phyloP scores from a whole-genome alignment of 2,888 invertebrate species.

The Drosophila imparisetae region DNA sequence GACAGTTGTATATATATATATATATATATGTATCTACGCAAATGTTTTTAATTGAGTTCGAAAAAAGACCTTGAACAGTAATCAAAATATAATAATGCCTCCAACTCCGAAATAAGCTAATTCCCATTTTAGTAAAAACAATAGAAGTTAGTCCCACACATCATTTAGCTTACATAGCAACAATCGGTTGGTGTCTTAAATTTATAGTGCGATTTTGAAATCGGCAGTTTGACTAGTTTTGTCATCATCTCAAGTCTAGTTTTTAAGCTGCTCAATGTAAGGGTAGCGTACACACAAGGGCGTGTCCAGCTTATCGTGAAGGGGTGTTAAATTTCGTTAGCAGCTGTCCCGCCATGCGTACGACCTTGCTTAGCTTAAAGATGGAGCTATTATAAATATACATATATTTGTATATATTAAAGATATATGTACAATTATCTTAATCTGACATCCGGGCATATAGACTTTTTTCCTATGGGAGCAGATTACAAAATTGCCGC shows the following conservation, averaged over 20 bases:
- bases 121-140: neutral
- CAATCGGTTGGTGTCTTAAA: neutral
- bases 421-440: neutral
- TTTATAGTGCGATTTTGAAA: neutral
- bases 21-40: neutral
- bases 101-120: neutral
- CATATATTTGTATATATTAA: neutral
- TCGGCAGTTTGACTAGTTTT: neutral
- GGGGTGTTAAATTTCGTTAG: neutral
- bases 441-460: neutral
- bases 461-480: neutral
- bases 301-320: neutral
- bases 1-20: neutral
- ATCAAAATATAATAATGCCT: neutral
- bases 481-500: neutral
- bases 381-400: neutral
- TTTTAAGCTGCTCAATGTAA: neutral
- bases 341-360: neutral
- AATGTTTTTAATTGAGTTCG: neutral
- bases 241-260: neutral
- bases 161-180: neutral
- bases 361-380: neutral
- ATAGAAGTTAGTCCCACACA: neutral
- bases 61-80: neutral
- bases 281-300: neutral